A percentile compares a stretch with the other conserved stretches of the same genome.
Evolutionary conservation across 1,140 invertebrate species (phyloP).

Genomic region (Apis florea): DNA sequence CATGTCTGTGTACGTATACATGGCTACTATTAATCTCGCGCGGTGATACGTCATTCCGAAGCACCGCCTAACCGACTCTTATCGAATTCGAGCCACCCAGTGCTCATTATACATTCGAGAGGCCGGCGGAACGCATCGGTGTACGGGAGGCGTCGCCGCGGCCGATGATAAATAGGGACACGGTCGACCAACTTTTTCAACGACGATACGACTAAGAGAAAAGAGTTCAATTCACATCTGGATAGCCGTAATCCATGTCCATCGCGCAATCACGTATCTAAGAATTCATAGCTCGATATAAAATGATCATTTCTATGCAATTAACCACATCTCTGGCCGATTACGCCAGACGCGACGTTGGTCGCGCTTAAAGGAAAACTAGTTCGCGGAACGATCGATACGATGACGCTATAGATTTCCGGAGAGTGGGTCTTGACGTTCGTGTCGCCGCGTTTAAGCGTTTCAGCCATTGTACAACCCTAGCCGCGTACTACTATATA

Average conservation of each 20-base stretch:
- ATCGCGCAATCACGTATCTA: not conserved
- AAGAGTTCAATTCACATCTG: not conserved
- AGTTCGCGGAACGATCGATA: slow-evolving; percentile 45
- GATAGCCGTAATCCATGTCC: not conserved
- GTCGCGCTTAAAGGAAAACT: slow-evolving; percentile 38
- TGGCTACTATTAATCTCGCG: slow-evolving; percentile 54
- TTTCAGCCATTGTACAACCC: not conserved
- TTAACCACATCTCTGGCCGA: slow-evolving; percentile 13
- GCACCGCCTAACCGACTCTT: slow-evolving; percentile 52
- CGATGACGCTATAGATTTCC: slow-evolving; percentile 38
- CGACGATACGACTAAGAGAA: not conserved
- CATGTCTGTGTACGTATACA: slow-evolving; percentile 36
- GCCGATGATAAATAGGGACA: slow-evolving; percentile 51
- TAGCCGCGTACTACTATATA: not conserved
- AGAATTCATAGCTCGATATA: not conserved
- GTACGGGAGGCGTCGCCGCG: slow-evolving; percentile 54
- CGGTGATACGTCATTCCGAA: slow-evolving; percentile 52
- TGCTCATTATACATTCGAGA: slow-evolving; percentile 52
- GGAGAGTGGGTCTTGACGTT: slow-evolving; percentile 21
- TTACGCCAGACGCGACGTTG: slow-evolving; percentile 18
- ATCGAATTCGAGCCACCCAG: slow-evolving; percentile 58
- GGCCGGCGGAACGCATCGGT: slow-evolving; percentile 42
- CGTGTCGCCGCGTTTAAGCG: not conserved
- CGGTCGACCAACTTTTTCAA: slow-evolving; percentile 16
- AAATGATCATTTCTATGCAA: slow-evolving; percentile 6